Percentiles rank a stretch among this genome's conserved stretches.
Conservation (phyloP, 1,140 invertebrate species). For the Euura saliciscinereae region DNA sequence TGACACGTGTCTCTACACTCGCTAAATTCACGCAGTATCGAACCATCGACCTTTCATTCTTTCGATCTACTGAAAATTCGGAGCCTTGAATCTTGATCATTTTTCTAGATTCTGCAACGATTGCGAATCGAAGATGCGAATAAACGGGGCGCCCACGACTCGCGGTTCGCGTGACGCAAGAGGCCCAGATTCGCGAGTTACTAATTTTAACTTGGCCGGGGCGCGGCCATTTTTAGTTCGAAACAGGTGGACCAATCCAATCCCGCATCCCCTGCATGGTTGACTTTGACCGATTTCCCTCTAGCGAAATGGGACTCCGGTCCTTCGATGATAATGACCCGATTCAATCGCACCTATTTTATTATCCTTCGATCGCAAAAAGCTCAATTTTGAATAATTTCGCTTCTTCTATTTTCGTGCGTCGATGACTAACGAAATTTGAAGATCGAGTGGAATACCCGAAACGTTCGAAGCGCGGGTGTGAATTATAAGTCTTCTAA, state of each 20-base stretch:
- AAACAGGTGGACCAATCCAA: constrained; percentile 54
- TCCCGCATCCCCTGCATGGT: constrained; percentile 17
- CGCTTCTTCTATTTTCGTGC: too few species aligned
- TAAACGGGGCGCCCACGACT: not conserved
- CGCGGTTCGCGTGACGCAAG: constrained; percentile 35
- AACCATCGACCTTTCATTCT: not conserved
- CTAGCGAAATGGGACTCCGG: not conserved
- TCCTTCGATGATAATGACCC: constrained; percentile 22
- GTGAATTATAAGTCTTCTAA: constrained; percentile 53
- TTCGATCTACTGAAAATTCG: not conserved
- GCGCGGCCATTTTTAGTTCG: constrained; percentile 53
- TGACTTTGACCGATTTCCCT: constrained; percentile 59
- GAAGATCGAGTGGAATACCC: not conserved
- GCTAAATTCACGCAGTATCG: not conserved
- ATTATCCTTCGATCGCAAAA: too few species aligned
- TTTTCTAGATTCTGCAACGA: not conserved
- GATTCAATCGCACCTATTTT: not conserved
- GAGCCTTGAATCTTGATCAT: not conserved
- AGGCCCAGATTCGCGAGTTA: constrained; percentile 50
- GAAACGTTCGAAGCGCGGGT: constrained; percentile 20
- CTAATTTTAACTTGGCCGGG: constrained; percentile 57
- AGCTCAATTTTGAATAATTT: too few species aligned
- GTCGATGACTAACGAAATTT: too few species aligned
- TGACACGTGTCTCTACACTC: not conserved
- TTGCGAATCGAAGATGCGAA: not conserved